Base-by-base conservation (phyloP, 1,140 invertebrate genomes). In the Drosophila neocordata region DNA sequence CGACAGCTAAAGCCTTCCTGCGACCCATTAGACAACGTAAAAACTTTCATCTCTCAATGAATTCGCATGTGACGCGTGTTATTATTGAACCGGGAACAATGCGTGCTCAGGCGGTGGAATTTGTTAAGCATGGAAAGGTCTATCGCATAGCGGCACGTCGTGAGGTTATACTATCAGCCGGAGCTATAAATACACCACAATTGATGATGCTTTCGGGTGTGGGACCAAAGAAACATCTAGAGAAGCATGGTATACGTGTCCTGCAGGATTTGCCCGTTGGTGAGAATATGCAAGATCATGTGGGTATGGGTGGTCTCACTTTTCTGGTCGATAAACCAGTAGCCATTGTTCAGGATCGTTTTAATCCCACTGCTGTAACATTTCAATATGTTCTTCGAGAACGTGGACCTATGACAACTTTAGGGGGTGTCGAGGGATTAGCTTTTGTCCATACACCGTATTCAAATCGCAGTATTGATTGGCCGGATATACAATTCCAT, bases 1-100 rank as follows among this genome's bases (percentile, higher is more conserved):
- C 96, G 68, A 97, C 97, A 6, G 96, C 97, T 0, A 97, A 97
- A 92, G 97, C 96, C 0, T 98, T 98, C 79, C 90, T 98, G 4
- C 92, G 96, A 67, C 97, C 97, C 6, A 94, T 96, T 0, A 92
- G 96, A 22, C 93, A 95, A 12, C 92, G 97, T 7, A 93, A 92
- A 66, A 99, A 98, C 89, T 92, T 99, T 4, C 96, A 97, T 84
- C 93, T 95, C 4, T 95, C 95, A 0, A 93, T 96, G 91, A 96
- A 94, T 87, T 94, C 95, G 5, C 96, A 96, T 75, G 96, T 95
- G 0, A 95, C 94, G 0, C 94, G 93, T 90, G 87, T 97, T 1
- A 79, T 96, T 7, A 95, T 97, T 3, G 94, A 97, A 79, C 94
- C 95, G 0, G 79, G 88, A 1, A 96, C 94, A 0, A 96, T 94